A percentile compares a stretch with the other conserved stretches of the same genome.
Evolutionary conservation across 1,140 invertebrate species (phyloP).

Genomic region (Macrosteles quadrilineatus): DNA sequence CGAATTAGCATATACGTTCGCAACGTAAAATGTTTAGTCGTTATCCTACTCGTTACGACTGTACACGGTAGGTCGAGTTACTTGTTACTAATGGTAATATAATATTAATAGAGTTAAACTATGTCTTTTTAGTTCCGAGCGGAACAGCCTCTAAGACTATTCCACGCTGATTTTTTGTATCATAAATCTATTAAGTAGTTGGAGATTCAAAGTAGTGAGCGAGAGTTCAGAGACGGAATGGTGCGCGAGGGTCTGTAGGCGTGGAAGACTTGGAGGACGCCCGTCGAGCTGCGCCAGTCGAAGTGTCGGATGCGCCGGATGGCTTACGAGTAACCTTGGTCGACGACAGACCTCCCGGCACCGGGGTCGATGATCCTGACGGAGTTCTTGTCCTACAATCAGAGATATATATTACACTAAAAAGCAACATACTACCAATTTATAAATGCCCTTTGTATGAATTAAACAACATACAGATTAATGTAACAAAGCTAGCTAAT

Average conservation of each 20-base stretch:
- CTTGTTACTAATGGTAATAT: neutral
- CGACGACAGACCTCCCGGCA: conserved; percentile 60
- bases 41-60: neutral
- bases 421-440: too few species aligned
- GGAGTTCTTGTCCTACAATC: conserved; percentile 64
- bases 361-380: conserved; percentile 62
- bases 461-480: too few species aligned
- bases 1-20: conserved; percentile 7
- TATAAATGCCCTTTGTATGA: too few species aligned
- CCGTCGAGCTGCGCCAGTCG: conserved; percentile 52
- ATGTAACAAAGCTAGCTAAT: too few species aligned
- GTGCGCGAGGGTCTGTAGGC: conserved; percentile 61
- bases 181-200: neutral
- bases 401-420: too few species aligned
- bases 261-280: conserved; percentile 48
- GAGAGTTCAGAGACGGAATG: conserved; percentile 67
- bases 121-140: conserved; percentile 13
- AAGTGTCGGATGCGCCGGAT: conserved; percentile 64
- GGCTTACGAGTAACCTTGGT: conserved; percentile 63
- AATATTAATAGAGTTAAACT: conserved; percentile 10
- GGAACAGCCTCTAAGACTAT: too few species aligned
- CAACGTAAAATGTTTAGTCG: conserved; percentile 6
- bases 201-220: conserved; percentile 1
- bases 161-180: neutral
- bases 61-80: neutral